Base-by-base conservation (phyloP, 2,888 invertebrate species). In the Drosophila hawaiiensis region DNA sequence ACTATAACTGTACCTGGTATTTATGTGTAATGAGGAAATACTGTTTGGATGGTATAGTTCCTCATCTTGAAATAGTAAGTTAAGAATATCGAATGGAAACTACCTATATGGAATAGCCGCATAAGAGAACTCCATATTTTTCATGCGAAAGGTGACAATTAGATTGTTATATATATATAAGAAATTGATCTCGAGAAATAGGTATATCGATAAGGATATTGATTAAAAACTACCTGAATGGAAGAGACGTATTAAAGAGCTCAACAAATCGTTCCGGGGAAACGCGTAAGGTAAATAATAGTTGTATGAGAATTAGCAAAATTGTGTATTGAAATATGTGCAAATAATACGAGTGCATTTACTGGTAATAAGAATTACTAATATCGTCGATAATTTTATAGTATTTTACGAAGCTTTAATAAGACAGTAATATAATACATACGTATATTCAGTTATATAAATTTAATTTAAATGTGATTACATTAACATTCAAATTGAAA, bases 1-100 rank as follows among this genome's bases (percentile, higher is more conserved):
- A 79, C 72, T 72, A 9, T 1, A 43, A 47, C 49, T 29, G 1
- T 10, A 60, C 31, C 41, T 47, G 41, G 9, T 4, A n/a, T 10
- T 28, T 6, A n/a, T 28, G 9, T 47, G 4, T 25, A 47, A 7
- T 25, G 10, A 9, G 41, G 4, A n/a, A 41, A 19, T 10, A 41
- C n/a, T n/a, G 7, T 22, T 14, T 7, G 22, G 4, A 22, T 47
- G 16, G 7, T 22, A 43, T 2, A 12, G 22, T 12, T 16, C 14
- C 22, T 47, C 7, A 25, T 47, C 47, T 47, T 47, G 47, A 25
- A 2, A 25, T 1, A 25, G 16, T 1, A 25, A 16, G 9, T 47
- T 25, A 6, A 1, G 7, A 22, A 47, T 7, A 16, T 47, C 16
- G 4, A 25, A 4, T 25, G 16, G 22, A 47, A 22, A 7, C 14